Base-by-base conservation (phyloP, 1,140 invertebrate species). In the Eriosoma lanigerum region DNA sequence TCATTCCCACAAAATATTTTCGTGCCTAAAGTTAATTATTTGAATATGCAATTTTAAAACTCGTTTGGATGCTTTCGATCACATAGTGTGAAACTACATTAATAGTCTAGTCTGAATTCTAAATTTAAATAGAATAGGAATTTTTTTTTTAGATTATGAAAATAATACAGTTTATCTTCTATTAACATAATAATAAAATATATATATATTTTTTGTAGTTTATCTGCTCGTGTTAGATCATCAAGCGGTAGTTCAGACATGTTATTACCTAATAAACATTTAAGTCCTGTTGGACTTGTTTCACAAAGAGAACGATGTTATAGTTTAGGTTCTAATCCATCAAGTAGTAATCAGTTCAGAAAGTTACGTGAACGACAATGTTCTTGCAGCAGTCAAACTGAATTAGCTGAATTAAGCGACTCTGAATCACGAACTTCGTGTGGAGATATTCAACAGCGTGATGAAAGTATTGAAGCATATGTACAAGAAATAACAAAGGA, bases 401-500 rank as follows among this genome's bases (percentile, higher is more conserved):
- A 92, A 52, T 84, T 92, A 84, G 91, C 90, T 4, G 91, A 92
- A 52, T 84, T 92, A 48, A 82, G 73, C 26, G 81, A 81, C 78
- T 73, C 81, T n/a, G 81, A 81, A 19, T 81, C 81, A 13, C 56
- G 75, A 13, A 17, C 56, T 10, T 81, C 72, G 32, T 76, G 24
- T n/a, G 72, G 54, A 50, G 54, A 54, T 29, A 9, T 21, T 46
- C 50, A 48, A 89, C 21, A 90, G 91, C 82, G 90, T 8, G 75
- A 60, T 48, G 56, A 58, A 60, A 44, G 92, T 85, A 84, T 93
- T 12, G 88, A 91, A 78, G 91, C 91, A 21, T 92, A 93, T 82
- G 89, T 93, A 0, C 91, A 92, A 83, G 92, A 92, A 85, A 89
- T 92, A 83, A 92, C 92, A 0, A 91, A 90, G 86, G 91, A 93